Evolutionary conservation across 2,797 vertebrate genomes (phyloP), one percentile per base, ranked within the genome.

Genomic region (Pygocentrus nattereri): DNA sequence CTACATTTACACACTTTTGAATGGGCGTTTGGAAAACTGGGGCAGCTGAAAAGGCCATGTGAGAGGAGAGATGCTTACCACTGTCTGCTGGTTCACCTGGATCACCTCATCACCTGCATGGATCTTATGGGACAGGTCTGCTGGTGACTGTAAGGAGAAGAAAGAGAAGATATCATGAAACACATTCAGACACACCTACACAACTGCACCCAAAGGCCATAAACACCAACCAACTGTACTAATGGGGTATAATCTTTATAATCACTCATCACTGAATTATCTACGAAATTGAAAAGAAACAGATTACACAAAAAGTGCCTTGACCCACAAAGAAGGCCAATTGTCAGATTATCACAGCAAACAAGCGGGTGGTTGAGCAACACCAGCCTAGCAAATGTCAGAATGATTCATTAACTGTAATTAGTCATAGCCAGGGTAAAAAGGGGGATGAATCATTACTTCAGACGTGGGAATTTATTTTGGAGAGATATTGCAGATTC

Each of bases 31-130:
- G n/a, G 10, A 27, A 68, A 58, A 38, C 0, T n/a, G 50, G 47
- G 52, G 23, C 0, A 18, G 44, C 31, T 16, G 19, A 2, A 52
- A 38, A 21, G 23, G 8, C 25, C 4, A 15, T 21, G 19, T 58
- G 30, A 27, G 5, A 5, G 61, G 16, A 54, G 13, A 75, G 52
- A 61, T 21, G 83, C 97, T 96, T 88, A 99, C 98, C 96, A 99
- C 98, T 0, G 97, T 99, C 85, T 99, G 98, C 1, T 62, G 89
- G 90, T 98, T 98, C 87, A 99, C 97, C 87, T 97, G 97, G 58
- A 99, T 93, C 74, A 99, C 97, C 87, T 99, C 97, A 65, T 99
- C 98, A 31, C 98, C 98, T 38, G 97, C 97, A 0, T 99, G 98
- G 82, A 99, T 98, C 94, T 96, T 98, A 86, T 93, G 93, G 30